phyloP scores from a whole-genome alignment of 2,113 vertebrate genomes.

The Hippocampus mohnikei region DNA sequence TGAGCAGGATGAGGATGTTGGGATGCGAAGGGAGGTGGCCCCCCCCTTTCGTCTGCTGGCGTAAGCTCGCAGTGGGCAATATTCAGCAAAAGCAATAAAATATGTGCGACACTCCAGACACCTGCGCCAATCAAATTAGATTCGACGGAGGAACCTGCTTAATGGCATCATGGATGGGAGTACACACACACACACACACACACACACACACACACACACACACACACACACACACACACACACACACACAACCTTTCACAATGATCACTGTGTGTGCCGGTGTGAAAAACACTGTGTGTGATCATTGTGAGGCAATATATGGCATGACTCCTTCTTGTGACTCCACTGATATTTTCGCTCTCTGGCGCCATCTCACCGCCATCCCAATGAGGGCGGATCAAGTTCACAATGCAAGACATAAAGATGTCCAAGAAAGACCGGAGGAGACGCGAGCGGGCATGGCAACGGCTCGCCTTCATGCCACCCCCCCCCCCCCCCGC shows the following conservation, averaged over 20 bases:
- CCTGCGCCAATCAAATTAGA: not conserved
- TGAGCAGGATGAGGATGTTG: constrained; percentile 55
- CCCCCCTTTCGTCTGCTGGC: constrained; percentile 50
- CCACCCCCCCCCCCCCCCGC: constrained; percentile 27
- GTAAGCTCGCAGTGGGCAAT: constrained; percentile 33
- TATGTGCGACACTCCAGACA: not conserved
- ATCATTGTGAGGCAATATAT: too few relatives aligned
- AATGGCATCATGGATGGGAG: too few relatives aligned
- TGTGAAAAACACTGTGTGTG: too few relatives aligned
- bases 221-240: too few relatives aligned
- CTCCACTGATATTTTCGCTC: too few relatives aligned
- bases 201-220: too few relatives aligned
- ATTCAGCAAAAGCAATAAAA: not conserved
- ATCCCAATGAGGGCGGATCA: not conserved
- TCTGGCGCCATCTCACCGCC: not conserved
- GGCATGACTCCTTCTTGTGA: too few relatives aligned
- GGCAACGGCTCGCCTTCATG: too few relatives aligned
- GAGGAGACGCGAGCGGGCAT: constrained; percentile 17
- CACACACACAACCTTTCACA: too few relatives aligned
- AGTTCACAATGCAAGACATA: not conserved
- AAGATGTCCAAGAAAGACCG: constrained; percentile 2
- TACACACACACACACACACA: too few relatives aligned
- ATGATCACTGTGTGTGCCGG: too few relatives aligned
- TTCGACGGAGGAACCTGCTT: not conserved
- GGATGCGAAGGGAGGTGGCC: too few relatives aligned